Evolutionary conservation across 2,888 invertebrate species (phyloP).

Genomic region (Chesias legatella): DNA sequence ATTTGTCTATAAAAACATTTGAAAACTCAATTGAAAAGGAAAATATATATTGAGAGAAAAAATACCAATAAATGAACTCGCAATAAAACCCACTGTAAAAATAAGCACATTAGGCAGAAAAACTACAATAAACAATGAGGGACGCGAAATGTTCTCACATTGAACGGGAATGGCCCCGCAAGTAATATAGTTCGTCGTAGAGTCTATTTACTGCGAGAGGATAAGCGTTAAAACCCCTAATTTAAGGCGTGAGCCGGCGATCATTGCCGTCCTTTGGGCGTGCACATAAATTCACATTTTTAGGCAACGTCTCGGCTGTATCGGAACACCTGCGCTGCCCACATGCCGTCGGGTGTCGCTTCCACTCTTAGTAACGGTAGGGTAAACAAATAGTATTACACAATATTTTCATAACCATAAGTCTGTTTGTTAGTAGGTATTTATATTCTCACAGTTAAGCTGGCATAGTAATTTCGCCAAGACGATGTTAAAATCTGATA

Average conservation of each 20-base stretch:
- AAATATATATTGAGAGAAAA: not conserved
- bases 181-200: slow-evolving; percentile 61
- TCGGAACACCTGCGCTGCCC: slow-evolving; percentile 59
- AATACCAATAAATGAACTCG: slow-evolving; percentile 1
- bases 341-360: slow-evolving; percentile 59
- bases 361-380: slow-evolving; percentile 41
- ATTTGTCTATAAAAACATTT: too few species aligned
- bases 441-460: too few species aligned
- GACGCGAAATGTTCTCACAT: slow-evolving; percentile 40
- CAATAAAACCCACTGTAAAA: slow-evolving; percentile 32
- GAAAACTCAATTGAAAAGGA: slow-evolving; percentile 5
- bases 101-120: slow-evolving; percentile 43
- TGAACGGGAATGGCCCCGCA: slow-evolving; percentile 48
- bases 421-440: too few species aligned
- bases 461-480: too few species aligned
- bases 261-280: slow-evolving; percentile 69
- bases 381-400: slow-evolving; percentile 21
- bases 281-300: slow-evolving; percentile 76
- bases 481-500: too few species aligned
- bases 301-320: slow-evolving; percentile 55
- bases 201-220: slow-evolving; percentile 71
- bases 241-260: slow-evolving; percentile 74
- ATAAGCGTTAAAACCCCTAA: slow-evolving; percentile 75
- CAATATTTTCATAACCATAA: too few species aligned
- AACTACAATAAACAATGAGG: slow-evolving; percentile 54